A percentile compares a stretch with the other conserved stretches of the same genome.
Evolutionary conservation across 2,888 invertebrate genomes (phyloP).

Genomic region (Caenorhabditis parvicauda): DNA sequence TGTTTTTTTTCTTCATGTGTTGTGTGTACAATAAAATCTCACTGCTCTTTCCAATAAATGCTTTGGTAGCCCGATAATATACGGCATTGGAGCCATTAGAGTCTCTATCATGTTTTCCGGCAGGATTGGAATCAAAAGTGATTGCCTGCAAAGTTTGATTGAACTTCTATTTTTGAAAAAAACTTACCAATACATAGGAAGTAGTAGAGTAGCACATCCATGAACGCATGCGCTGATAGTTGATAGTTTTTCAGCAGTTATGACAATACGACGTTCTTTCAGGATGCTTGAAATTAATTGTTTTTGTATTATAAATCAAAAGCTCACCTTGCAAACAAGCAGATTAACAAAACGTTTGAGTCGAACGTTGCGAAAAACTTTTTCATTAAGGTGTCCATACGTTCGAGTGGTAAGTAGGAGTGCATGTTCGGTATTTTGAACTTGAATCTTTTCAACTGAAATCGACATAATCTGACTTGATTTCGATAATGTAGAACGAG

Average conservation of each 20-base stretch:
- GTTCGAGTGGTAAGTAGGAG: too few relatives aligned
- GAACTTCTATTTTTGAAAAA: not conserved
- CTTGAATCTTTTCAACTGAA: too few relatives aligned
- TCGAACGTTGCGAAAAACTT: too few relatives aligned
- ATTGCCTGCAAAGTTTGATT: slow-evolving; percentile 37
- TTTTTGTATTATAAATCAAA: too few relatives aligned
- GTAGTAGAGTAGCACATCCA: slow-evolving; percentile 88
- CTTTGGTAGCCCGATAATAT: slow-evolving; percentile 88
- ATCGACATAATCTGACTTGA: too few relatives aligned
- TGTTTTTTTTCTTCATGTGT: not conserved
- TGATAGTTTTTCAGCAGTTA: slow-evolving; percentile 84
- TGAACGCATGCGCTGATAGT: slow-evolving; percentile 81
- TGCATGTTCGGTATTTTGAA: too few relatives aligned
- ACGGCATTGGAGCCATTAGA: slow-evolving; percentile 87
- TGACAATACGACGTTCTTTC: slow-evolving; percentile 86
- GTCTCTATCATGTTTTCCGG: slow-evolving; percentile 35
- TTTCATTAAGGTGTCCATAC: too few relatives aligned
- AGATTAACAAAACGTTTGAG: too few relatives aligned
- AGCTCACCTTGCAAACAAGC: too few relatives aligned
- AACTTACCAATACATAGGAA: slow-evolving; percentile 88
- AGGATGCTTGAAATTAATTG: slow-evolving; percentile 73
- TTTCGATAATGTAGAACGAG: too few relatives aligned
- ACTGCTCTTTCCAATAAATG: slow-evolving; percentile 71
- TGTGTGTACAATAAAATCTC: not conserved
- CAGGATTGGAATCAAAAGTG: slow-evolving; percentile 40